Evolutionary conservation across 2,797 vertebrate species (phyloP).

Genomic region (Anguilla marmorata): DNA sequence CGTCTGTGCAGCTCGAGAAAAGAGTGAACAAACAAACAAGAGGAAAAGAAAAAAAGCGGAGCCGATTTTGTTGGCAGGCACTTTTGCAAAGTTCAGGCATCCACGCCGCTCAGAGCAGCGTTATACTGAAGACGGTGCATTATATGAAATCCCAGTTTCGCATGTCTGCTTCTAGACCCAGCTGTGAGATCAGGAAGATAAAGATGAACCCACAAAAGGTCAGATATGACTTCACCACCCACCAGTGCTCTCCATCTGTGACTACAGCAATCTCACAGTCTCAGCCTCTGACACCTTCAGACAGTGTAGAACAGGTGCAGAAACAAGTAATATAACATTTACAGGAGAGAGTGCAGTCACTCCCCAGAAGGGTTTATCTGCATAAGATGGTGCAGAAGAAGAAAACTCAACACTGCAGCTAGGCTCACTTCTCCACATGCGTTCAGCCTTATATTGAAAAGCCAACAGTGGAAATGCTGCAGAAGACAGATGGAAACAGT

Average conservation of each 20-base stretch:
- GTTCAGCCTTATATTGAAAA: not conserved
- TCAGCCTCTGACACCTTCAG: not conserved
- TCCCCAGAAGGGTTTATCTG: slow-evolving; percentile 28
- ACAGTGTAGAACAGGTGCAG: slow-evolving; percentile 18
- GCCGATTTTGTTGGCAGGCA: not conserved
- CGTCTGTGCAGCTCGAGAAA: slow-evolving; percentile 22
- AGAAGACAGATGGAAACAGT: slow-evolving; percentile 19
- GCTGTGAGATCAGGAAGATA: slow-evolving; percentile 34
- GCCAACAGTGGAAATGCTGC: not conserved
- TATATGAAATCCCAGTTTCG: slow-evolving; percentile 36
- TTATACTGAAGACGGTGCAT: slow-evolving; percentile 27
- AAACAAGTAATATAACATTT: slow-evolving; percentile 42
- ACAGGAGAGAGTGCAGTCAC: slow-evolving; percentile 38
- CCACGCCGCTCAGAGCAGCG: not conserved
- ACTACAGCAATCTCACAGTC: slow-evolving; percentile 42
- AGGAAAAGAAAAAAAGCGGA: slow-evolving; percentile 20
- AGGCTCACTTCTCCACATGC: not conserved
- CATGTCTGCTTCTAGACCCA: slow-evolving; percentile 34
- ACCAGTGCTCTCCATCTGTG: slow-evolving; percentile 47
- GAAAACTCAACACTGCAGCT: slow-evolving; percentile 30
- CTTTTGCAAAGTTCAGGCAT: slow-evolving; percentile 9
- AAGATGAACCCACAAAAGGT: slow-evolving; percentile 47
- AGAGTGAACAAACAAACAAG: slow-evolving; percentile 1
- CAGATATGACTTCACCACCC: slow-evolving; percentile 47
- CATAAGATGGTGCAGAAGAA: slow-evolving; percentile 10